A percentile compares a stretch with the other conserved stretches of the same genome.
phyloP scores from a whole-genome alignment of 1,140 invertebrate genomes.

The Gryllus bimaculatus region DNA sequence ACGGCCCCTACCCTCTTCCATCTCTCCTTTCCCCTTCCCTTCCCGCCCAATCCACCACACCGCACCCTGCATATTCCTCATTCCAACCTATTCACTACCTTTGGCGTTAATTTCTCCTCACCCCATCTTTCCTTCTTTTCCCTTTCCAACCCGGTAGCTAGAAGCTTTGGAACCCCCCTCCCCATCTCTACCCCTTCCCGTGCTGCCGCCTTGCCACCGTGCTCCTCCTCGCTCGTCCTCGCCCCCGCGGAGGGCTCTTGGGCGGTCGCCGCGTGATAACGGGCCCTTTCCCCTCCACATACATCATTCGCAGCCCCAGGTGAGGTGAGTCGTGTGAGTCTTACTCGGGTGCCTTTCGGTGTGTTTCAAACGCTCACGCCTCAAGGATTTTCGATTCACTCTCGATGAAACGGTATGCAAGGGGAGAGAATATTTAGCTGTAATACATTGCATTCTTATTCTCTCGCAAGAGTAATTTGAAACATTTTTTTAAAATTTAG shows the following conservation, averaged over 20 bases:
- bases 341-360: neutral
- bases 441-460: neutral
- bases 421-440: neutral
- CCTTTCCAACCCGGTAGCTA: too few species aligned
- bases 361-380: neutral
- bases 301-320: neutral
- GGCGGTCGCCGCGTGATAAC: neutral
- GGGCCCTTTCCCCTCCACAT: neutral
- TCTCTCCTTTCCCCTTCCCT: too few species aligned
- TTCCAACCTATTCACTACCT: too few species aligned
- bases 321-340: neutral
- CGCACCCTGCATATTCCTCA: too few species aligned
- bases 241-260: neutral
- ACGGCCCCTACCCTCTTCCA: too few species aligned
- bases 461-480: neutral
- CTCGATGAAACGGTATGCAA: neutral
- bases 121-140: too few species aligned
- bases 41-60: too few species aligned
- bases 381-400: too few species aligned
- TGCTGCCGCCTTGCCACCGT: too few species aligned
- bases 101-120: too few species aligned
- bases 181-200: too few species aligned
- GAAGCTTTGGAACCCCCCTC: too few species aligned
- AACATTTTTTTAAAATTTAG: neutral
- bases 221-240: neutral